These are phyloP conservation scores for Cyprinodon variegatus DNA, from an alignment of 2,113 vertebrate genomes.

Conservation along the genomic window DNA sequence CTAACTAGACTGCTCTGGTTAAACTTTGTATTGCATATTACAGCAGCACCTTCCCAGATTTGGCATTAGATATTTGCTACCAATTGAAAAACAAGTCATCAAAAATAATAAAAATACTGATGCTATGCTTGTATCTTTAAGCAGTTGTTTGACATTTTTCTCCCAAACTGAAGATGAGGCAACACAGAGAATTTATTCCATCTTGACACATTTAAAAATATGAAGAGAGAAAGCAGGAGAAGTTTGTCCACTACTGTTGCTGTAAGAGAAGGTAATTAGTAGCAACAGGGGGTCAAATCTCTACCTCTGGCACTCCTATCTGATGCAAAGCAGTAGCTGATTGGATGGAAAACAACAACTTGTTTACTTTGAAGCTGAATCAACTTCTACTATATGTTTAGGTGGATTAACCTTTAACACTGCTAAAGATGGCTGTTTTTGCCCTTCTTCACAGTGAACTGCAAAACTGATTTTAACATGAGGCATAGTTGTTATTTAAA, in stretches of 20 bases:
- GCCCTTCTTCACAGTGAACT: not conserved
- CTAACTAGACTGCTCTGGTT: not conserved
- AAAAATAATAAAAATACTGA: not conserved
- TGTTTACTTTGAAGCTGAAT: conserved; percentile 3
- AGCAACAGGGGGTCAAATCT: conserved; percentile 1
- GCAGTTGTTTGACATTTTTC: not conserved
- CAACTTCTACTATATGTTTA: not conserved
- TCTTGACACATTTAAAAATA: not conserved
- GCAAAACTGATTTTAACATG: not conserved
- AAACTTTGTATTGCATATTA: not conserved
- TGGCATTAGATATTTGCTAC: not conserved
- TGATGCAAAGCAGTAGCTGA: not conserved
- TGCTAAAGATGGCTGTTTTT: not conserved
- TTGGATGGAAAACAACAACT: not conserved
- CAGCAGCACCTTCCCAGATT: not conserved
- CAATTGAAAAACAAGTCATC: not conserved
- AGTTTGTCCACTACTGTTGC: not conserved
- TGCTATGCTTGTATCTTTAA: not conserved
- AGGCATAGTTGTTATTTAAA: not conserved
- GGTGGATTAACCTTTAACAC: not conserved
- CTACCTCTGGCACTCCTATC: not conserved
- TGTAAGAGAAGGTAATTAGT: conserved; percentile 2
- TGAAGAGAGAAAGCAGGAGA: not conserved
- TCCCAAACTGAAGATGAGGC: not conserved
- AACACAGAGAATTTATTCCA: not conserved